Percentiles rank a stretch among this genome's conserved stretches.
Conservation (phyloP, 2,113 vertebrate genomes). For the Caloenas nicobarica region DNA sequence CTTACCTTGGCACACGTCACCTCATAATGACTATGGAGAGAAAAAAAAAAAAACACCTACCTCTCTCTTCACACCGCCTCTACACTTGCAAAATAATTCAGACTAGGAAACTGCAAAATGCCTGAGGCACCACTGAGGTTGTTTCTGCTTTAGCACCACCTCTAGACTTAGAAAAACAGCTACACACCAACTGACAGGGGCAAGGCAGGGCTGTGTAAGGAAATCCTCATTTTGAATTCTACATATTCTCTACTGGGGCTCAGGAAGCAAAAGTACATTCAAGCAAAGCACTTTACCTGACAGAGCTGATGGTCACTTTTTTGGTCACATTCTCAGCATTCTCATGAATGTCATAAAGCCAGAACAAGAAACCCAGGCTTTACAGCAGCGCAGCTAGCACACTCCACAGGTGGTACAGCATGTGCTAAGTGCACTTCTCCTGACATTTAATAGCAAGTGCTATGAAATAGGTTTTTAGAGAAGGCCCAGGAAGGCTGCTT, state of each 20-base stretch:
- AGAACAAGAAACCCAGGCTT: background rate
- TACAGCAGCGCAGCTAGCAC: background rate
- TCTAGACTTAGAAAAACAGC: background rate
- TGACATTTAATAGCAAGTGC: background rate
- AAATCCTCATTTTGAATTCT: background rate
- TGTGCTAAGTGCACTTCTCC: background rate
- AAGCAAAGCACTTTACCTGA: background rate
- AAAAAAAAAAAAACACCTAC: background rate
- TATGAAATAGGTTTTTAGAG: background rate
- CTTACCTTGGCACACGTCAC: background rate
- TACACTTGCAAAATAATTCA: background rate
- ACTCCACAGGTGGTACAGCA: background rate
- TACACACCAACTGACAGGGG: accelerated
- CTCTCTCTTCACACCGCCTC: background rate
- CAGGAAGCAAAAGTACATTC: background rate
- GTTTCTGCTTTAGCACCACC: conserved; percentile 1
- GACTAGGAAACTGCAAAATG: background rate
- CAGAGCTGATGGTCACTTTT: background rate
- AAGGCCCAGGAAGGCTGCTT: background rate
- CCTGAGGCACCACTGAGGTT: background rate
- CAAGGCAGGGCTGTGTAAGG: background rate
- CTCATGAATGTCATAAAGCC: background rate
- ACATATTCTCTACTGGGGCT: accelerated
- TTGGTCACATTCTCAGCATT: background rate
- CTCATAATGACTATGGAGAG: background rate